Conservation (phyloP, 35 echinoderm and acorn worm genomes). For the Apostichopus parvimensis region DNA sequence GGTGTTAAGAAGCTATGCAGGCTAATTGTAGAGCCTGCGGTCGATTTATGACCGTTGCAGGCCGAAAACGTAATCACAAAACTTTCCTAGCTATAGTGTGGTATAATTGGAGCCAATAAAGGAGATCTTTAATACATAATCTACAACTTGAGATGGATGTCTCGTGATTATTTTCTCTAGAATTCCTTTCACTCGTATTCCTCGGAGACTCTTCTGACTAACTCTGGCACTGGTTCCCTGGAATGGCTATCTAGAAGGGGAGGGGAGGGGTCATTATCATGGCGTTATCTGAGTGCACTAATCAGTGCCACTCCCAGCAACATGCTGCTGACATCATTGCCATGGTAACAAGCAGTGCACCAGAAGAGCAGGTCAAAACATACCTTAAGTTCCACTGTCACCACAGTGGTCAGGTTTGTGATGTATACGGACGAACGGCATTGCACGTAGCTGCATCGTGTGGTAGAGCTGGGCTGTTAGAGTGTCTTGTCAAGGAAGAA, state of each 20-base stretch:
- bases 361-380: conserved; percentile 73
- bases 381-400: conserved; percentile 57
- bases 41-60: too few relatives aligned
- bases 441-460: conserved; percentile 90
- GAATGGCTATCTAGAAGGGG: background rate
- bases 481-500: conserved; percentile 75
- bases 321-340: conserved; percentile 77
- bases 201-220: conserved; percentile 6
- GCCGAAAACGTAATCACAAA: too few relatives aligned
- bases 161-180: background rate
- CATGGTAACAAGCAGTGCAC: conserved; percentile 74
- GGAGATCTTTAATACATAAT: too few relatives aligned
- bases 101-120: too few relatives aligned
- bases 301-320: conserved; percentile 67
- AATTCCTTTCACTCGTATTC: background rate
- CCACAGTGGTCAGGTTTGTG: conserved; percentile 67
- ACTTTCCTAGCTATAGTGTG: too few relatives aligned
- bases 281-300: conserved; percentile 69
- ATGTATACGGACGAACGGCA: conserved; percentile 66
- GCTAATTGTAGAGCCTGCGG: too few relatives aligned
- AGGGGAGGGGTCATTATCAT: background rate
- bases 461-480: conserved; percentile 75
- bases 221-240: conserved; percentile 21
- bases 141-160: too few relatives aligned
- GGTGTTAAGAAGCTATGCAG: too few relatives aligned